Conservation (phyloP, 2,888 invertebrate species). For the Ryuthela nishihirai region DNA sequence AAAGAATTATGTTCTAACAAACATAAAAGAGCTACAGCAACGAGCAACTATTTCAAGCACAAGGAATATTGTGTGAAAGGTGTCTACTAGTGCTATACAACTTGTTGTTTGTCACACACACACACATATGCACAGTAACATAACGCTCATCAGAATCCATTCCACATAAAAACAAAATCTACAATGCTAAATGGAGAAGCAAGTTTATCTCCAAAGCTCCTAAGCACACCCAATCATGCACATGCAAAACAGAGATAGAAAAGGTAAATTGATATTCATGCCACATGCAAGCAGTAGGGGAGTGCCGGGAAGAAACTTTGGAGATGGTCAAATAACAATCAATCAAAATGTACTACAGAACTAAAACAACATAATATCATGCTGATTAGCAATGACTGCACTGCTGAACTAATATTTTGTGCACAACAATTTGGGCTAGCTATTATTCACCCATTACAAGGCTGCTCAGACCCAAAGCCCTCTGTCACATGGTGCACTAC, state of each 20-base stretch:
- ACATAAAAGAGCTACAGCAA: too few relatives aligned
- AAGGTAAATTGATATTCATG: constrained; percentile 6
- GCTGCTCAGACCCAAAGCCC: constrained; percentile 22
- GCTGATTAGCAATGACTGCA: constrained; percentile 35
- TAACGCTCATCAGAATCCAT: too few relatives aligned
- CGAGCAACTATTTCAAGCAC: too few relatives aligned
- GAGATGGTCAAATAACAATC: constrained; percentile 55
- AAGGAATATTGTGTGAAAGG: too few relatives aligned
- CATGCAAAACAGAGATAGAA: neutral
- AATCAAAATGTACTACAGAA: constrained; percentile 38
- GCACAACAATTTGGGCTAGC: constrained; percentile 33
- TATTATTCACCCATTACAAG: constrained; percentile 19
- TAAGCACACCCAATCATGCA: too few relatives aligned
- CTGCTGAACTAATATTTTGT: constrained; percentile 36
- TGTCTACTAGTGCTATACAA: too few relatives aligned
- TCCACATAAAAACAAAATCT: too few relatives aligned
- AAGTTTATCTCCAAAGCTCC: too few relatives aligned
- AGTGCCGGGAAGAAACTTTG: constrained; percentile 55
- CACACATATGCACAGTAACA: too few relatives aligned
- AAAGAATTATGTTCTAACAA: too few relatives aligned
- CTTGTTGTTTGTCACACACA: too few relatives aligned
- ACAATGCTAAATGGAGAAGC: too few relatives aligned
- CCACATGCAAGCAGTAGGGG: constrained; percentile 30
- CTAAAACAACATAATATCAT: constrained; percentile 40
- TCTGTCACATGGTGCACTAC: constrained; percentile 32